Conservation (phyloP, 2,888 invertebrate species). For the Trisateles emortualis region DNA sequence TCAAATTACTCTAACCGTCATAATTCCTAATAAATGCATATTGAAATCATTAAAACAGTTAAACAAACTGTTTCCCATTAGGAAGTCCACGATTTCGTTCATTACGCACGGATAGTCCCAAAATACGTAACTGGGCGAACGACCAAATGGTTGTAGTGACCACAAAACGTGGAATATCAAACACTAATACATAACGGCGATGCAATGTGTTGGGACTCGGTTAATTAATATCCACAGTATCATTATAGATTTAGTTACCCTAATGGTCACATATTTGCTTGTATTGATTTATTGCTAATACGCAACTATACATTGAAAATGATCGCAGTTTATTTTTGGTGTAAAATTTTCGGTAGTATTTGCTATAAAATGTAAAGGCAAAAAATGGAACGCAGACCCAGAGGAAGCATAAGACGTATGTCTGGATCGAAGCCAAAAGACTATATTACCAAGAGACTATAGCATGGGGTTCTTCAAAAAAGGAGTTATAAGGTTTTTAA, state of each 20-base stretch:
- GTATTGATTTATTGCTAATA: too few relatives aligned
- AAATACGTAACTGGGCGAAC: constrained; percentile 29
- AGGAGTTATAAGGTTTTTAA: too few relatives aligned
- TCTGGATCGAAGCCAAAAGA: too few relatives aligned
- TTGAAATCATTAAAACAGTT: constrained; percentile 13
- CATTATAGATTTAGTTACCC: constrained; percentile 6
- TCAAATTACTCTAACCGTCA: not conserved
- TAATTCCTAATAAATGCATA: not conserved
- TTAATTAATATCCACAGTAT: constrained; percentile 21
- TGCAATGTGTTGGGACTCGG: constrained; percentile 10
- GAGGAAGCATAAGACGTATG: too few relatives aligned
- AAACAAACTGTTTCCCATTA: constrained; percentile 18
- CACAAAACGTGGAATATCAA: constrained; percentile 21
- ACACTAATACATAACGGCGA: constrained; percentile 24
- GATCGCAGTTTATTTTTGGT: too few relatives aligned
- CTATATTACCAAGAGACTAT: too few relatives aligned
- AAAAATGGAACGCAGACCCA: too few relatives aligned
- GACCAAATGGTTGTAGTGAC: constrained; percentile 27
- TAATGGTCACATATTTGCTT: too few relatives aligned
- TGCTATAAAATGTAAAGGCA: too few relatives aligned
- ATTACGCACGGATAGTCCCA: constrained; percentile 36
- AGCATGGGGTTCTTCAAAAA: too few relatives aligned
- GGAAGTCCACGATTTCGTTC: constrained; percentile 29
- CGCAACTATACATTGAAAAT: too few relatives aligned
- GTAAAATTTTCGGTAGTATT: too few relatives aligned